These are phyloP conservation scores for Palythoa grandiflora DNA, from an alignment of 92 coral and sea anemone species.

Conservation along the genomic window DNA sequence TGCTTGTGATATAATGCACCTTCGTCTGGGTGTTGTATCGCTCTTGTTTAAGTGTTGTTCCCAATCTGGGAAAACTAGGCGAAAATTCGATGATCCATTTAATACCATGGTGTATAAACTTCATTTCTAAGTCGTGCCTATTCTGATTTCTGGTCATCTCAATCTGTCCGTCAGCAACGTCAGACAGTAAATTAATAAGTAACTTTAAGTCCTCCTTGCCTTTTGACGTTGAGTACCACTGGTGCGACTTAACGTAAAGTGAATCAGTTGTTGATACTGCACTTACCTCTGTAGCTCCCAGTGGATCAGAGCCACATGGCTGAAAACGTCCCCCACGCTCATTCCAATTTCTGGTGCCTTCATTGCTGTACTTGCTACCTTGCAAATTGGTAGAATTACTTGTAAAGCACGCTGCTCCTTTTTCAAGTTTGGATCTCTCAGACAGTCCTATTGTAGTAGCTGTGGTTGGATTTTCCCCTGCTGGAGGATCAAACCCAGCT, in stretches of 20 bases:
- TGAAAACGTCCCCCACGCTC: neutral
- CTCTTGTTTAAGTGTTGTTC: neutral
- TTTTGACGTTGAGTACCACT: conserved; percentile 12
- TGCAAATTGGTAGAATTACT: neutral
- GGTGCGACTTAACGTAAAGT: neutral
- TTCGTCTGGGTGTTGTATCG: neutral
- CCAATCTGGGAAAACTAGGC: neutral
- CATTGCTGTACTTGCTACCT: neutral
- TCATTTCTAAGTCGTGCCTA: conserved; percentile 21
- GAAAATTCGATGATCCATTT: conserved; percentile 5
- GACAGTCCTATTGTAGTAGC: neutral
- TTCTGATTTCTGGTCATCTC: neutral
- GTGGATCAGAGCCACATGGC: neutral
- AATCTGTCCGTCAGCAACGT: neutral
- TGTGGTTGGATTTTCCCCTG: neutral
- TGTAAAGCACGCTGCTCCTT: neutral
- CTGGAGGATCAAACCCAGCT: conserved; percentile 12
- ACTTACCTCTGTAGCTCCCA: neutral
- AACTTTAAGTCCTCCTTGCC: neutral
- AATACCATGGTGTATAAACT: neutral
- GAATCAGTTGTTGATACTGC: neutral
- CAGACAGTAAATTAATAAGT: neutral
- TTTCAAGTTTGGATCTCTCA: neutral
- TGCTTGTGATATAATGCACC: neutral
- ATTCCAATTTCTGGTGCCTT: neutral